Evolutionary conservation across 2,113 vertebrate species (phyloP).

Genomic region (Barbus barbus): DNA sequence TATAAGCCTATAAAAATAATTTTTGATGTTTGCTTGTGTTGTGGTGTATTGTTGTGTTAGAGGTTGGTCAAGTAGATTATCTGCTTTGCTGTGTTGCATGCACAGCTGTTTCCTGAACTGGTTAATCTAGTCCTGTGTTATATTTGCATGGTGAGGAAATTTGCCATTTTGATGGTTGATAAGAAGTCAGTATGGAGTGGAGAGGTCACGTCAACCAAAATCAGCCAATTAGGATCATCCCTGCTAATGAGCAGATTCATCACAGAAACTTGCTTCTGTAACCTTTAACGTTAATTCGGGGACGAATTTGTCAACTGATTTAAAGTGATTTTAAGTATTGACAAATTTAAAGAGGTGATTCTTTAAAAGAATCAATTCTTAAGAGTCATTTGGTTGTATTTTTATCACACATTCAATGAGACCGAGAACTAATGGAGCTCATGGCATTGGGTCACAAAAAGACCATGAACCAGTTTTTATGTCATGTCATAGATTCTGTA

Average conservation of each 20-base stretch:
- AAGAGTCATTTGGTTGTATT: no score
- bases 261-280: neutral
- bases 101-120: slow-evolving; percentile 10
- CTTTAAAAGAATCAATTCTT: neutral
- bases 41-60: no score
- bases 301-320: neutral
- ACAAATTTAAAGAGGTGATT: neutral
- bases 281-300: neutral
- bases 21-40: no score
- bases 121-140: neutral
- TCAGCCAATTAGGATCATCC: neutral
- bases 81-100: no score
- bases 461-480: no score
- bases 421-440: no score
- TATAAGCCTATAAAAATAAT: no score
- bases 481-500: no score
- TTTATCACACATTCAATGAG: neutral
- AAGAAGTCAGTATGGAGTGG: neutral
- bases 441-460: neutral
- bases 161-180: no score
- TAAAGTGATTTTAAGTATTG: neutral
- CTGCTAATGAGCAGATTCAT: neutral
- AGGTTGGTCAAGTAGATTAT: no score
- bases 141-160: no score
- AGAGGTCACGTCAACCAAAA: neutral